Base-by-base conservation (phyloP, 2,797 vertebrate species). In the Falco berigora region DNA sequence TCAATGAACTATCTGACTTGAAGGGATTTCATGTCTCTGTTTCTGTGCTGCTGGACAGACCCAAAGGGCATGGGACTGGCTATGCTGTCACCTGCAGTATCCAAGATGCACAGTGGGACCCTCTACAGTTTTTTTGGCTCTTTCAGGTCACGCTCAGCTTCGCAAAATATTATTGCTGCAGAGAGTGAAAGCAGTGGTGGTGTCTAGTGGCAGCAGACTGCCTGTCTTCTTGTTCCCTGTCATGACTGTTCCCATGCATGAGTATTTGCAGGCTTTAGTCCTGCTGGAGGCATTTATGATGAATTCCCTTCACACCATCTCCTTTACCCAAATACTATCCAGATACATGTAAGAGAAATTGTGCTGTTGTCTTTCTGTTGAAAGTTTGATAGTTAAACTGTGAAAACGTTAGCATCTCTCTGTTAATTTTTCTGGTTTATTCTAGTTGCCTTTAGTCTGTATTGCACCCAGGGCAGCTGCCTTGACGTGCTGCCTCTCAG, bases 81-180 rank as follows among this genome's bases (percentile, higher is more conserved):
- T 53, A 46, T 44, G 58, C 68, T 47, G 17, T 42, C 67, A n/a
- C 30, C 47, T 63, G 30, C 53, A 20, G 16, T 17, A 49, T 18
- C 52, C 79, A 50, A 32, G 36, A 55, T 0, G 1, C 1, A 1
- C 0, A 2, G 8, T 27, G 22, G 44, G 50, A 42, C 28, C 16
- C 12, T 40, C 21, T 13, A 8, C 25, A 72, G 7, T 34, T 55
- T 82, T 82, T 55, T 72, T 38, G 12, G 7, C 52, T 30, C 14
- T 47, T 69, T 80, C 63, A n/a, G 46, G 27, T 50, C 27, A 27
- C 2, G 2, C 28, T 76, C 23, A 32, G 25, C 47, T 86, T 42
- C 2, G 2, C 32, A 6, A 20, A 44, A 36, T 50, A 8, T 50
- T 61, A 8, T 21, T 63, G 56, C 36, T 69, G 36, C 49, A 30